Base-by-base conservation (phyloP, 2,797 vertebrate genomes). In the Dromococcyx pavoninus region DNA sequence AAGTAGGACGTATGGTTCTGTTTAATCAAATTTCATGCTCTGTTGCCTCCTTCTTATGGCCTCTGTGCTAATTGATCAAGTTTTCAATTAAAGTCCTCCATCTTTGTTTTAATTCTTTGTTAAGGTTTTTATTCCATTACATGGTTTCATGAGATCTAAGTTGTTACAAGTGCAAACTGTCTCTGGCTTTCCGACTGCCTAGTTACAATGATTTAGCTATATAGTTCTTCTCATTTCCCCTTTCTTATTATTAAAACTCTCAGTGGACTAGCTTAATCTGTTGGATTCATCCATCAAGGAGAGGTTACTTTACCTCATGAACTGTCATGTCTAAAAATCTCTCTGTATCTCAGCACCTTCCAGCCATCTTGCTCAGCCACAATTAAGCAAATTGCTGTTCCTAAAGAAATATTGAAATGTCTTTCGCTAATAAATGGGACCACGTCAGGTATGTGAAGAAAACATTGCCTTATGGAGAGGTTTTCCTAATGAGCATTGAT, bases 11-110 rank as follows among this genome's bases (percentile, higher is more conserved):
- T 97, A 97, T 97, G 97, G 95, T 96, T 97, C 94, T 96, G 85
- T 97, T 98, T 98, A 98, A 98, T 98, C 97, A 98, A 91, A 98
- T 98, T 97, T 98, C 94, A 98, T 96, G 97, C 98, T 98, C 97
- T 94, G 82, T 87, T 98, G 97, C 96, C 71, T 97, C 85, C 87
- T 94, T 97, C 94, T 97, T 97, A 97, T 97, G 96, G 97, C 93
- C 95, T 98, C 93, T 97, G 96, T 97, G 96, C 96, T 98, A 98
- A 98, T 98, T 98, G 98, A 98, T 98, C 97, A 97, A 96, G 95
- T 98, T 98, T 98, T 98, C 97, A 98, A 98, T 98, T 98, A 98
- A 98, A 97, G 95, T 95, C 94, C 72, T 97, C 97, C 95, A 97
- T 98, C 97, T 98, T 98, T 97, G 96, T 98, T 98, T 98, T 96